phyloP scores from a whole-genome alignment of 2,797 vertebrate genomes.

The Coregonus sp. region DNA sequence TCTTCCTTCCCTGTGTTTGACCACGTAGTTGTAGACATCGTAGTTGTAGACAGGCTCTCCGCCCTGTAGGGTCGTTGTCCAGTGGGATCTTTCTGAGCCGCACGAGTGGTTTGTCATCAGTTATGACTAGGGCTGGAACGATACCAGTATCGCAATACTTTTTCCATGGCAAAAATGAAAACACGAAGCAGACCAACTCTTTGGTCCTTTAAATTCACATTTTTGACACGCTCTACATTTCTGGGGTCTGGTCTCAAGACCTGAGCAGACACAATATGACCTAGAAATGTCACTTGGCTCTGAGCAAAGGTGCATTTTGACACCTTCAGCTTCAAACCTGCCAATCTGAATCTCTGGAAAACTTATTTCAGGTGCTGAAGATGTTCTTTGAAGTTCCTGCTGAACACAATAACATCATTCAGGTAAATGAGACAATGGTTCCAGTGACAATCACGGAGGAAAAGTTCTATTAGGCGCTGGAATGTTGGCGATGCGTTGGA shows the following conservation, averaged over 20 bases:
- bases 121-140: background rate
- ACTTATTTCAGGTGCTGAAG: background rate
- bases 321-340: background rate
- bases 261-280: constrained; percentile 2
- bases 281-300: constrained; percentile 2
- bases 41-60: no score
- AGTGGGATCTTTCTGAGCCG: background rate
- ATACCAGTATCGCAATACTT: no score
- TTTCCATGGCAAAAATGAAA: no score
- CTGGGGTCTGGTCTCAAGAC: constrained; percentile 18
- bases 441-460: background rate
- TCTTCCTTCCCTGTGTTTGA: no score
- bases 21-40: no score
- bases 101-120: background rate
- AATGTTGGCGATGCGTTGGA: no score
- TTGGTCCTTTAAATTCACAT: constrained; percentile 10
- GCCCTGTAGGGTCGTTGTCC: background rate
- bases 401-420: background rate
- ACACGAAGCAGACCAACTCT: no score
- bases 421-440: background rate
- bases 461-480: no score
- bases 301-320: background rate
- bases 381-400: background rate
- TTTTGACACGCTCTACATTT: constrained; percentile 10
- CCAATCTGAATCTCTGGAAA: background rate